Conservation (phyloP, 2,113 vertebrate species). For the Forbesichthys agassizii region DNA sequence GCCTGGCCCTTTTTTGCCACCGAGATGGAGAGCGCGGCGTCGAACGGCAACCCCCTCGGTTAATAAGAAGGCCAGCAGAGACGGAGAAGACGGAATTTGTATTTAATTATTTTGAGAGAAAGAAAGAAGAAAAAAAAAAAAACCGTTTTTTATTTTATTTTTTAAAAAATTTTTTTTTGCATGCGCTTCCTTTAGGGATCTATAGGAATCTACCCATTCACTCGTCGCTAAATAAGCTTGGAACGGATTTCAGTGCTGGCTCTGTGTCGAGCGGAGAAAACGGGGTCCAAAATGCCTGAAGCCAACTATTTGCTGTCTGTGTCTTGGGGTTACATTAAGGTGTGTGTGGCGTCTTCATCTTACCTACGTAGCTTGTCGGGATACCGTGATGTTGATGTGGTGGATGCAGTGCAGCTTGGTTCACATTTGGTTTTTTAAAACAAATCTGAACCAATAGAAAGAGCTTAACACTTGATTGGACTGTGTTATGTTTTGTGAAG, state of each 20-base stretch:
- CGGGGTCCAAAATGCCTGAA: slow-evolving; percentile 83
- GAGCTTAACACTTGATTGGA: too few species aligned
- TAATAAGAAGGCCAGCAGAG: slow-evolving; percentile 45
- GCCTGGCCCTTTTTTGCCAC: slow-evolving; percentile 47
- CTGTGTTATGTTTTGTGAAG: too few species aligned
- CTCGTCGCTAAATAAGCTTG: background rate
- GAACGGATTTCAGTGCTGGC: slow-evolving; percentile 75
- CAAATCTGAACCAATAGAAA: too few species aligned
- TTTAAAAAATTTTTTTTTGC: slow-evolving; percentile 27
- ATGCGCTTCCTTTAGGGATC: slow-evolving; percentile 10
- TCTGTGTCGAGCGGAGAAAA: slow-evolving; percentile 72
- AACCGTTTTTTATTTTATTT: slow-evolving; percentile 46
- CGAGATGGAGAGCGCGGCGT: slow-evolving; percentile 37
- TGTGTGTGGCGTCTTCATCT: slow-evolving; percentile 67
- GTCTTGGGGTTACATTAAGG: slow-evolving; percentile 85
- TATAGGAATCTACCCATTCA: too few species aligned
- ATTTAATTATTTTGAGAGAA: background rate
- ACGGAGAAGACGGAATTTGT: too few species aligned
- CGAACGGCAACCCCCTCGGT: slow-evolving; percentile 49
- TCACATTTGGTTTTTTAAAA: background rate
- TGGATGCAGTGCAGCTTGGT: background rate
- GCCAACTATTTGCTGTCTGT: slow-evolving; percentile 83
- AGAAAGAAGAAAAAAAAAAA: slow-evolving; percentile 48
- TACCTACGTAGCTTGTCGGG: slow-evolving; percentile 50
- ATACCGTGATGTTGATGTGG: slow-evolving; percentile 31